These are phyloP conservation scores for Caretta caretta DNA, from an alignment of 2,113 vertebrate genomes.

Conservation along the genomic window DNA sequence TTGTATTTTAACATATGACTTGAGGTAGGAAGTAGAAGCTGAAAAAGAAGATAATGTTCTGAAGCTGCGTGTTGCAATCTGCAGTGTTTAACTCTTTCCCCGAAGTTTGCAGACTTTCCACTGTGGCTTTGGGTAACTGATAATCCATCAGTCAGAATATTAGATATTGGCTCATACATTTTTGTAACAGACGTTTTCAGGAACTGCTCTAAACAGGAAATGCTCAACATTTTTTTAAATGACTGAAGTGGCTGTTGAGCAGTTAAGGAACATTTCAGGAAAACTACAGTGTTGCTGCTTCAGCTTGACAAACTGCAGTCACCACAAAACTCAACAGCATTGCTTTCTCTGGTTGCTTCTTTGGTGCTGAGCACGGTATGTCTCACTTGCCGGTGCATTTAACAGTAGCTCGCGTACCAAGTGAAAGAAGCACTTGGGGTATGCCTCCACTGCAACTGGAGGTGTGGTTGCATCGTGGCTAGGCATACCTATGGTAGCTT, in stretches of 20 bases:
- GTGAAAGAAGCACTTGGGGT: not conserved
- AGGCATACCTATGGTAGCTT: not conserved
- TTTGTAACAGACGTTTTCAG: constrained; percentile 12
- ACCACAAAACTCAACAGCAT: rapidly evolving
- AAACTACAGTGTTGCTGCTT: not conserved
- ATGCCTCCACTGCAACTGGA: not conserved
- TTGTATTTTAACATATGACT: not conserved
- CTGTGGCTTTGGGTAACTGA: not conserved
- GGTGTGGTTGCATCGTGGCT: not conserved
- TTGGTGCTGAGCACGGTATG: rapidly evolving
- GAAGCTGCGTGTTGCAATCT: not conserved
- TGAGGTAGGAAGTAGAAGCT: not conserved
- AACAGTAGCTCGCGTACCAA: not conserved
- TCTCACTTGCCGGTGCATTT: not conserved
- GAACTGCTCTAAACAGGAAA: constrained; percentile 51
- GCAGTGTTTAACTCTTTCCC: not conserved
- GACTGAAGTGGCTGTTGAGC: constrained; percentile 9
- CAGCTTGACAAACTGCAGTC: not conserved
- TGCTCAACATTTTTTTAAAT: not conserved
- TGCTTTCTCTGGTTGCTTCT: not conserved
- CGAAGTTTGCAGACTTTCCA: not conserved
- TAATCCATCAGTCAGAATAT: not conserved
- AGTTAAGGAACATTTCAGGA: not conserved
- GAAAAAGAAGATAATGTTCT: not conserved
- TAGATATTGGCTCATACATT: not conserved